Evolutionary conservation across 2,797 vertebrate species (phyloP).

Genomic region (Amniataba percoides): DNA sequence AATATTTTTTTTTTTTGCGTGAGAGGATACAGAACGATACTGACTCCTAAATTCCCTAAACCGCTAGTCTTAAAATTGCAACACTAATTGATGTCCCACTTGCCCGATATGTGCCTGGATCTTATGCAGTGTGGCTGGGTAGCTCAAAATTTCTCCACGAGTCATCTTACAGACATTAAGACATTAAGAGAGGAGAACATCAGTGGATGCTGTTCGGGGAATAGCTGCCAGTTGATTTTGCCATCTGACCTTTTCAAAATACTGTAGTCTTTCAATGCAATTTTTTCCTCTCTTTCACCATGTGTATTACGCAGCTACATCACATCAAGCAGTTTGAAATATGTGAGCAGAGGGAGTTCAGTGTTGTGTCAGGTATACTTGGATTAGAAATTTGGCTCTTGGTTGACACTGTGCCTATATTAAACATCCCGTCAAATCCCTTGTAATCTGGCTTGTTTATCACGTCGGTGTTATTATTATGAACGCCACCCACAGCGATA

Average conservation of each 20-base stretch:
- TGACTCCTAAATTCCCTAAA: not conserved
- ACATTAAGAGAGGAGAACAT: not conserved
- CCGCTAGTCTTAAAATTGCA: not conserved
- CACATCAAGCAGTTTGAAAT: constrained; percentile 16
- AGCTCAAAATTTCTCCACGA: not conserved
- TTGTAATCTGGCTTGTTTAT: not conserved
- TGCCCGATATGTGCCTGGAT: not conserved
- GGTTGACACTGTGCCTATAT: constrained; percentile 15
- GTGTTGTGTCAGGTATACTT: constrained; percentile 13
- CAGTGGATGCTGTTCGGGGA: constrained; percentile 25
- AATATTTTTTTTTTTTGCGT: not conserved
- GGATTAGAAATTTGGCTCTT: not conserved
- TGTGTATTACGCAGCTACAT: constrained; percentile 7
- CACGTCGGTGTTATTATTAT: not conserved
- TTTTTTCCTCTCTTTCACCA: not conserved
- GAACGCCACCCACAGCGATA: not conserved
- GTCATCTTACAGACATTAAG: not conserved
- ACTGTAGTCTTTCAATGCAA: constrained; percentile 8
- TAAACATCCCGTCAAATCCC: not conserved
- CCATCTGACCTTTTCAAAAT: constrained; percentile 33
- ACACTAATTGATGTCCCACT: constrained; percentile 18
- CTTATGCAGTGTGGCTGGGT: not conserved
- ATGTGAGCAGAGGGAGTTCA: constrained; percentile 24
- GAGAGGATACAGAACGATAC: not conserved
- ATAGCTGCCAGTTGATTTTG: constrained; percentile 31